A percentile compares a stretch with the other conserved stretches of the same genome.
Conservation (phyloP, 2,113 vertebrate species). For the Scomber colias region DNA sequence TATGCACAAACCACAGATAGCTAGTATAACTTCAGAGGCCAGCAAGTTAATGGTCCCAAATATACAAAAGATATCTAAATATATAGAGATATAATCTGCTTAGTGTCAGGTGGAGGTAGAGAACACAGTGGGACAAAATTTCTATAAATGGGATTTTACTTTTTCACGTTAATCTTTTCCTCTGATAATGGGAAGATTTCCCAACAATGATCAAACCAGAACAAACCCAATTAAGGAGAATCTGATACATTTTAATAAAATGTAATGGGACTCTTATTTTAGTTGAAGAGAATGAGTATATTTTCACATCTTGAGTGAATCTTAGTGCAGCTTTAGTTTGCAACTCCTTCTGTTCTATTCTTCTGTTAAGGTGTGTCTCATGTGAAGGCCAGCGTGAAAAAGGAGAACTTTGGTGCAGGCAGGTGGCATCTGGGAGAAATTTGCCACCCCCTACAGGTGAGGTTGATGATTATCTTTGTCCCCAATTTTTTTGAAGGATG, state of each 20-base stretch:
- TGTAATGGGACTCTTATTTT: background rate
- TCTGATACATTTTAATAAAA: too few species aligned
- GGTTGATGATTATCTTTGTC: background rate
- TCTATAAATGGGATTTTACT: background rate
- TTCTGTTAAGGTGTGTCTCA: slow-evolving; percentile 56
- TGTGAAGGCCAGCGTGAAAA: slow-evolving; percentile 71
- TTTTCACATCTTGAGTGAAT: background rate
- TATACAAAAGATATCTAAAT: too few species aligned
- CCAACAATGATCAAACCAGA: too few species aligned
- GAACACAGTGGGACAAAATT: too few species aligned
- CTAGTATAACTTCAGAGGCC: too few species aligned
- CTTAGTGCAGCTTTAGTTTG: background rate
- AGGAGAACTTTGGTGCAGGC: slow-evolving; percentile 42
- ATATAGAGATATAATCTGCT: too few species aligned
- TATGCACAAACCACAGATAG: too few species aligned
- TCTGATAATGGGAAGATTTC: too few species aligned
- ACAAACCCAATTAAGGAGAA: too few species aligned
- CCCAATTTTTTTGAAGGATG: background rate
- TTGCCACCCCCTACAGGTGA: slow-evolving; percentile 79
- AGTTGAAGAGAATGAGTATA: background rate
- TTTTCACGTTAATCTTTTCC: too few species aligned
- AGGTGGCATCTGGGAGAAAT: slow-evolving; percentile 62
- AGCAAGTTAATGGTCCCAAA: too few species aligned
- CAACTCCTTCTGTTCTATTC: background rate
- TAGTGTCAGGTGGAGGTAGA: too few species aligned